Evolutionary conservation across 2,888 invertebrate genomes (phyloP), one percentile per base, ranked within the genome.

Genomic region (Dioctria rufipes): DNA sequence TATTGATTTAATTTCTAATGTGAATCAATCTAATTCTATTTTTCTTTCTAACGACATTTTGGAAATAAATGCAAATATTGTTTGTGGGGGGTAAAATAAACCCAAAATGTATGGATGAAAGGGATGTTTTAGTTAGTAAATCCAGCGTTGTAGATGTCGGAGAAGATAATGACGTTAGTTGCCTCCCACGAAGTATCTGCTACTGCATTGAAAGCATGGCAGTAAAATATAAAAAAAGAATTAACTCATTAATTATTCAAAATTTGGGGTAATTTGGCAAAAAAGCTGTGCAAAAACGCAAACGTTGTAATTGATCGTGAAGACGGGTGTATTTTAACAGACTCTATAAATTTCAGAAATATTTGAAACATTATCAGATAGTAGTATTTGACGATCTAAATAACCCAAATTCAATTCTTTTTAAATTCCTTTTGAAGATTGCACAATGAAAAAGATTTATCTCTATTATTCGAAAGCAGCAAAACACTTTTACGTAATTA

Each of bases 341-440:
- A 79, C 40, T 78, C 25, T 80, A 80, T 39, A 80, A 71, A 80
- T 71, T 71, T 46, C 71, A 79, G 67, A 67, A 67, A 42, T 79
- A 4, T 79, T 79, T 79, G 13, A 79, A 67, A 67, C 5, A 79
- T 40, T 79, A 46, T 39, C 79, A 79, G 58, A 79, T 79, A 25
- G 58, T 71, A 13, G 71, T 80, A 4, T 80, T 80, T 49, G 71
- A 80, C 40, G 40, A 80, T 13, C 3, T 69, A 4, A 54, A 43
- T 13, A 42, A 69, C 43, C 43, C 80, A 60, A 9, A 54, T 13
- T 78, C 63, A 49, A 66, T 78, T 65, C 11, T 66, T 49, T 78
- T 78, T 42, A 78, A 49, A 6, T 69, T 3, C 69, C 69, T 25
- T 6, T 49, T 69, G 46, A 67, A 43, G 6, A 6, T 9, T 13